phyloP scores from a whole-genome alignment of 1,140 invertebrate species.

The Phortica variegata region DNA sequence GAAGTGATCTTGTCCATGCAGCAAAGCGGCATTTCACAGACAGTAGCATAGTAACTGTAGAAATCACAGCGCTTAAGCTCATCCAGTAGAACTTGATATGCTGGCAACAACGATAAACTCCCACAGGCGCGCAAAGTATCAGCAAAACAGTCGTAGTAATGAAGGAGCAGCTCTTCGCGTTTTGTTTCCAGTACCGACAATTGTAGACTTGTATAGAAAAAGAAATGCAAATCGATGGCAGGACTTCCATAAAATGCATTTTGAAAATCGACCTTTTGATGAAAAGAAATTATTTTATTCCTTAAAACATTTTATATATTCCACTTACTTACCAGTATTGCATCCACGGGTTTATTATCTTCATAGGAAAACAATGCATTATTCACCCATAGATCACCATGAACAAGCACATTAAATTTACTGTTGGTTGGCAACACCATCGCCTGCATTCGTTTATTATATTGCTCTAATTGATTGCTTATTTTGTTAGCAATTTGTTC shows the following conservation, averaged over 20 bases:
- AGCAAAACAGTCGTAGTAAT: conserved; percentile 38
- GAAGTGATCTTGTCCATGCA: conserved; percentile 22
- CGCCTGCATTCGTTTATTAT: conserved; percentile 12
- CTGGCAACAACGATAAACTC: conserved; percentile 46
- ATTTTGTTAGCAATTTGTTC: conserved; percentile 36
- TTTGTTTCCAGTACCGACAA: conserved; percentile 32
- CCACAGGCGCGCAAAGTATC: conserved; percentile 41
- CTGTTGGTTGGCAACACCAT: conserved; percentile 25
- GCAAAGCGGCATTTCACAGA: conserved; percentile 38
- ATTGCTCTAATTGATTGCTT: conserved; percentile 40
- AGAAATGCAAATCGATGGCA: conserved; percentile 39
- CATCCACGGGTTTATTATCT: conserved; percentile 57
- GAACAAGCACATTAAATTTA: conserved; percentile 60
- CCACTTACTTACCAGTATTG: conserved; percentile 58
- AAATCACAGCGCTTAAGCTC: conserved; percentile 40
- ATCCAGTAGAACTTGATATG: conserved; percentile 32
- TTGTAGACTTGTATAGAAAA: conserved; percentile 41
- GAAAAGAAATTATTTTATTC: background rate
- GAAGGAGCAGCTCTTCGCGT: conserved; percentile 37
- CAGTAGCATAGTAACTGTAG: conserved; percentile 31
- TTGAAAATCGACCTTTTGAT: conserved; percentile 45
- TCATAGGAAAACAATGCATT: conserved; percentile 65
- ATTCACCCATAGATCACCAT: conserved; percentile 68
- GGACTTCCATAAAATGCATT: conserved; percentile 32
- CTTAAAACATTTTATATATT: background rate